Conservation (phyloP, 2,888 invertebrate genomes). For the Entomobrya proxima region DNA sequence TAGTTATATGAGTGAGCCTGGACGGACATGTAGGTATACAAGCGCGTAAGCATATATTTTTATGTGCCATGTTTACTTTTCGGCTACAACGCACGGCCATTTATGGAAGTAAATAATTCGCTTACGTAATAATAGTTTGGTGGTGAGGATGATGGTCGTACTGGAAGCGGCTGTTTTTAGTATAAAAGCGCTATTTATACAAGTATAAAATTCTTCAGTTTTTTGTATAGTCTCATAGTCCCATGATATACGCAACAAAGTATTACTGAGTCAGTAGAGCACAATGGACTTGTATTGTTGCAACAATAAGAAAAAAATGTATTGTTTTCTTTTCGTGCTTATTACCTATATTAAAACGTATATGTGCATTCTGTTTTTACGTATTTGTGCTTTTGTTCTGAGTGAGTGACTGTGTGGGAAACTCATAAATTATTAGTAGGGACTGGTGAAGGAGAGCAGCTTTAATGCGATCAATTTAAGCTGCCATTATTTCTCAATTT, state of each 20-base stretch:
- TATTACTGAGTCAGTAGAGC: background rate
- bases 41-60: background rate
- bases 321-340: background rate
- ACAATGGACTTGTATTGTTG: background rate
- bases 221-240: too few relatives aligned
- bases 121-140: constrained; percentile 29
- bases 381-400: constrained; percentile 5
- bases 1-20: background rate
- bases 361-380: background rate
- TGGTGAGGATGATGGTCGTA: background rate
- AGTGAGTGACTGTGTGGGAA: constrained; percentile 14
- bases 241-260: too few relatives aligned
- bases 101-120: constrained; percentile 40
- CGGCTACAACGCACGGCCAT: background rate
- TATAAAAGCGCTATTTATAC: too few relatives aligned
- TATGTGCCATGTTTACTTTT: constrained; percentile 17
- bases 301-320: too few relatives aligned
- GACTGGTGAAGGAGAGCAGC: constrained; percentile 16
- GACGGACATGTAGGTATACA: background rate
- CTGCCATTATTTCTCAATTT: constrained; percentile 32
- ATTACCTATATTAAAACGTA: background rate
- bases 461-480: constrained; percentile 43
- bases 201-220: too few relatives aligned
- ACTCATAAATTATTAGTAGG: background rate
- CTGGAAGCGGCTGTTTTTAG: background rate